Evolutionary conservation across 2,888 invertebrate genomes (phyloP), one percentile per base, ranked within the genome.

Genomic region (Cybosia mesomella): DNA sequence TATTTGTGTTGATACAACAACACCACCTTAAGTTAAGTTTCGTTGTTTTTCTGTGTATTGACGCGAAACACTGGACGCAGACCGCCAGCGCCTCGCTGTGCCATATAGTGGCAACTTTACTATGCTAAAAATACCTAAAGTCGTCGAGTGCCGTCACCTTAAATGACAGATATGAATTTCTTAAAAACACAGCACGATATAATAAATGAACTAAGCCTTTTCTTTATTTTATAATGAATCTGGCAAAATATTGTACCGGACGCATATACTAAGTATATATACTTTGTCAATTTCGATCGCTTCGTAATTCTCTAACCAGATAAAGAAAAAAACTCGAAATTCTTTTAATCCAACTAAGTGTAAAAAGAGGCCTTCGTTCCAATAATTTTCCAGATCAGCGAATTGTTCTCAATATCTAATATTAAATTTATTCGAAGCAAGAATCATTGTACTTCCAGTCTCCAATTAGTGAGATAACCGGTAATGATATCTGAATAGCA

Each of bases 391-490:
- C 57, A 49, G 49, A 28, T 43, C 67, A 67, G 11, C 13, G 49
- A 62, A 18, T 49, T 53, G 49, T 62, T 58, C 21, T 28, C 24
- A 15, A 62, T 53, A 11, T 53, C 24, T 55, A 61, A 61, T 62
- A 67, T 28, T 28, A 28, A 28, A 28, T 49, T 67, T 67, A 58
- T 62, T 67, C 57, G 34, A 22, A 53, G 39, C 34, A 58, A 58
- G 49, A 61, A 58, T 67, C 49, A 62, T 67, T 49, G 62, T 32
- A 34, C 58, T 62, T 61, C 62, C 62, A 39, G 62, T 21, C 34
- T 49, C 67, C 55, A 67, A 67, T 67, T 58, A 67, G 62, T 62
- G 49, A 22, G 13, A 49, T 22, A 57, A 2, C 34, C 21, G 24
- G 34, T 34, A 53, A 43, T 36, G 22, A 58, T 62, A 58, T 62